Conservation (phyloP, 2,113 vertebrate genomes). For the Hipposideros armiger region DNA sequence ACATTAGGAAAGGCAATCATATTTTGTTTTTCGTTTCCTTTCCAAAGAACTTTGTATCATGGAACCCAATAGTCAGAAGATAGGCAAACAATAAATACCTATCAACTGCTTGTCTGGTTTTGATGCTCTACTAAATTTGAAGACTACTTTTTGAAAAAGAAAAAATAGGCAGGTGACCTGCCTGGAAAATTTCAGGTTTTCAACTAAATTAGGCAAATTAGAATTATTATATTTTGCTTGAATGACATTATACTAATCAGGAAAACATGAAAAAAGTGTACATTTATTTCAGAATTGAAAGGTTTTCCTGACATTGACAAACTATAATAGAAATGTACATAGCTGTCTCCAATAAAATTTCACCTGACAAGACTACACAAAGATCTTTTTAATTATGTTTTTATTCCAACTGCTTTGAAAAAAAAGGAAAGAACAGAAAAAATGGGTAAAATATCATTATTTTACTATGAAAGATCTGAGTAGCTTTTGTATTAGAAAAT, state of each 20-base stretch:
- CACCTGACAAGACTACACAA: not conserved
- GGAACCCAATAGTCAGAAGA: not conserved
- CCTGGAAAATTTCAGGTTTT: not conserved
- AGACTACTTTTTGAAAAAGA: not conserved
- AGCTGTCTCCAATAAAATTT: not conserved
- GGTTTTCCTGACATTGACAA: not conserved
- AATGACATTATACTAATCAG: not conserved
- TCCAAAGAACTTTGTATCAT: not conserved
- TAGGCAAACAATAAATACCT: not conserved
- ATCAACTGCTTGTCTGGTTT: not conserved
- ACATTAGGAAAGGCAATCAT: not conserved
- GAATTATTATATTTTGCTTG: not conserved
- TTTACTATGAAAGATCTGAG: not conserved
- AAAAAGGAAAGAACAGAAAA: not conserved
- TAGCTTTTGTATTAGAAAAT: not conserved
- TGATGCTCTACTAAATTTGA: not conserved
- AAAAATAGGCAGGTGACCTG: not conserved
- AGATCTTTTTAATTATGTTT: not conserved
- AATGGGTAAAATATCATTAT: not conserved
- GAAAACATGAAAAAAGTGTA: not conserved
- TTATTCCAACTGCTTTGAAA: not conserved
- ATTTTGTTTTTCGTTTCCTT: not conserved
- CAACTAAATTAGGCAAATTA: not conserved
- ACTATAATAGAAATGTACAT: not conserved
- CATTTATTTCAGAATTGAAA: slow-evolving; percentile 3